A percentile compares a stretch with the other conserved stretches of the same genome.
Evolutionary conservation across 2,888 invertebrate species (phyloP).

Genomic region (Sesia bembeciformis): DNA sequence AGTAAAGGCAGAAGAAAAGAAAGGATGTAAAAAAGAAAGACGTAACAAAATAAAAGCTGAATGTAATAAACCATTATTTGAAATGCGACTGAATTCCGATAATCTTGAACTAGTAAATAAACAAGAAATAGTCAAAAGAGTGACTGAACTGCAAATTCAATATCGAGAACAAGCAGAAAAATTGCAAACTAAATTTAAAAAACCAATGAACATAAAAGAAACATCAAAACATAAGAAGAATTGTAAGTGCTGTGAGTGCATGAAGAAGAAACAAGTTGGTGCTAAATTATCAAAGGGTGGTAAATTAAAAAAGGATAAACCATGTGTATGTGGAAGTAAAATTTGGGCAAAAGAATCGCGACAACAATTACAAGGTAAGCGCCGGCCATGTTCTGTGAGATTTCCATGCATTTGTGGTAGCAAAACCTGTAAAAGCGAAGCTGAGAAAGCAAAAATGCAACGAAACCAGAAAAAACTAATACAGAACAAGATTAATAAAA

Average conservation of each 20-base stretch:
- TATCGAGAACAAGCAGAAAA: too few relatives aligned
- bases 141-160: too few relatives aligned
- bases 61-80: too few relatives aligned
- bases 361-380: neutral
- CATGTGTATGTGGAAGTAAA: conserved; percentile 16
- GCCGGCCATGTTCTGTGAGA: neutral
- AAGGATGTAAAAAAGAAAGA: too few relatives aligned
- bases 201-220: too few relatives aligned
- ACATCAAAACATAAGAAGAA: conserved; percentile 1
- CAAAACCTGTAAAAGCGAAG: conserved; percentile 6
- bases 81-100: too few relatives aligned
- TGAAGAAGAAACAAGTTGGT: neutral
- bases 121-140: too few relatives aligned
- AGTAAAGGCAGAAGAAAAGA: too few relatives aligned
- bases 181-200: too few relatives aligned
- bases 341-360: conserved; percentile 13
- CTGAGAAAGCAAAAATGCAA: conserved; percentile 7
- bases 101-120: too few relatives aligned
- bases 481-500: conserved; percentile 6
- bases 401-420: neutral
- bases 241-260: conserved; percentile 7
- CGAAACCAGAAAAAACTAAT: conserved; percentile 8
- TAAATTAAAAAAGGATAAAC: neutral
- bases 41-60: too few relatives aligned
- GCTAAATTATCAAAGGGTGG: neutral